A percentile compares a stretch with the other conserved stretches of the same genome.
Evolutionary conservation across 2,797 vertebrate species (phyloP).

Genomic region (Pseudochirops cupreus): DNA sequence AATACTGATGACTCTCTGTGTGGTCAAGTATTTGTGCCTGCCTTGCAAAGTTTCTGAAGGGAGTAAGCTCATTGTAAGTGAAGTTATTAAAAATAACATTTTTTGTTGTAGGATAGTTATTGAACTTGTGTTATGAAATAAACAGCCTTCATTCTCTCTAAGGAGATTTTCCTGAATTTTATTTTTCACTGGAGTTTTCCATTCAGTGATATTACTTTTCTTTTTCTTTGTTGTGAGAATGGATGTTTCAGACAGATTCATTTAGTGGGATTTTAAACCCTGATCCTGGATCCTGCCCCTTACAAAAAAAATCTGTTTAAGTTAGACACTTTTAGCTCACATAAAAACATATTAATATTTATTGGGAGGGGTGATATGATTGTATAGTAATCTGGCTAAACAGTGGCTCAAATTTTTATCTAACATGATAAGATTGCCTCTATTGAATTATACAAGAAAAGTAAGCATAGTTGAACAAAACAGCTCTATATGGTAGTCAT

Average conservation of each 20-base stretch:
- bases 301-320: not conserved
- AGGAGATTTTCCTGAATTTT: slow-evolving; percentile 47
- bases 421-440: not conserved
- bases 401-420: not conserved
- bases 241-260: not conserved
- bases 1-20: slow-evolving; percentile 60
- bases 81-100: slow-evolving; percentile 77
- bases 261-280: not conserved
- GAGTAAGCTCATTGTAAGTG: slow-evolving; percentile 45
- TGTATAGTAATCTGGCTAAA: not conserved
- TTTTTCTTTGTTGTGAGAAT: slow-evolving; percentile 25
- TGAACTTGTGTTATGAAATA: slow-evolving; percentile 71
- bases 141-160: slow-evolving; percentile 48
- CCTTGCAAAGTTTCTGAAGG: slow-evolving; percentile 63
- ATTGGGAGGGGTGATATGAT: not conserved
- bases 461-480: not conserved
- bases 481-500: not conserved
- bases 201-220: slow-evolving; percentile 5
- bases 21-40: slow-evolving; percentile 18
- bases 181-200: slow-evolving; percentile 41
- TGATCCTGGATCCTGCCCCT: not conserved
- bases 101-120: slow-evolving; percentile 70
- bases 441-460: not conserved
- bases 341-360: not conserved
- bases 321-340: not conserved